Conservation (phyloP, 2,797 vertebrate genomes). For the Corythornis leucogaster region DNA sequence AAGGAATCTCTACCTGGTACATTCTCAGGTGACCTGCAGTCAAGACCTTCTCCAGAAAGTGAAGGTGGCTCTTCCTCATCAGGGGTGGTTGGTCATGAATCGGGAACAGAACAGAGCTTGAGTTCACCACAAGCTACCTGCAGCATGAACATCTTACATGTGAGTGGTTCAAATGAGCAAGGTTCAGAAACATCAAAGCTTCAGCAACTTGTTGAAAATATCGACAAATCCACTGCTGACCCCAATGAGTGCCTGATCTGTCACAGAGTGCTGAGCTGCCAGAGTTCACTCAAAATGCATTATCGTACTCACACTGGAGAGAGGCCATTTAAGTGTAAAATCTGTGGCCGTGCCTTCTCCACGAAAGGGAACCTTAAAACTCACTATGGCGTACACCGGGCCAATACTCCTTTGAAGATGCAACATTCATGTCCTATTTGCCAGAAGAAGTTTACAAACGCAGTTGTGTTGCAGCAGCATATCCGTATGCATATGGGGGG, state of each 20-base stretch:
- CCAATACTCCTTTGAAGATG: conserved; percentile 90
- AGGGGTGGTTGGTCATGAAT: conserved; percentile 81
- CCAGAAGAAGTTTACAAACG: conserved; percentile 98
- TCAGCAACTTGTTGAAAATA: conserved; percentile 95
- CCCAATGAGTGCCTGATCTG: conserved; percentile 96
- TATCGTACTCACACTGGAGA: conserved; percentile 98
- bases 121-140: conserved; percentile 83
- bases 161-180: conserved; percentile 77
- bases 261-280: conserved; percentile 94
- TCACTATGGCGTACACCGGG: conserved; percentile 93
- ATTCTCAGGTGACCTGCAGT: conserved; percentile 80
- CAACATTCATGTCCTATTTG: conserved; percentile 98
- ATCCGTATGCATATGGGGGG: conserved; percentile 99
- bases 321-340: conserved; percentile 95
- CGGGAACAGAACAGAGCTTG: conserved; percentile 79
- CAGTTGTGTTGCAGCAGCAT: conserved; percentile 95
- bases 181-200: conserved; percentile 94
- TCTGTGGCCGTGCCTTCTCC: conserved; percentile 95
- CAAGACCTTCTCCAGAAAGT: conserved; percentile 87
- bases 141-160: conserved; percentile 66
- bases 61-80: conserved; percentile 84
- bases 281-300: conserved; percentile 98
- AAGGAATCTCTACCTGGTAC: conserved; percentile 80
- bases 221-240: conserved; percentile 90
- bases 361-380: conserved; percentile 98